Evolutionary conservation across 2,797 vertebrate genomes (phyloP).

Genomic region (Lycodopsis pacificus): DNA sequence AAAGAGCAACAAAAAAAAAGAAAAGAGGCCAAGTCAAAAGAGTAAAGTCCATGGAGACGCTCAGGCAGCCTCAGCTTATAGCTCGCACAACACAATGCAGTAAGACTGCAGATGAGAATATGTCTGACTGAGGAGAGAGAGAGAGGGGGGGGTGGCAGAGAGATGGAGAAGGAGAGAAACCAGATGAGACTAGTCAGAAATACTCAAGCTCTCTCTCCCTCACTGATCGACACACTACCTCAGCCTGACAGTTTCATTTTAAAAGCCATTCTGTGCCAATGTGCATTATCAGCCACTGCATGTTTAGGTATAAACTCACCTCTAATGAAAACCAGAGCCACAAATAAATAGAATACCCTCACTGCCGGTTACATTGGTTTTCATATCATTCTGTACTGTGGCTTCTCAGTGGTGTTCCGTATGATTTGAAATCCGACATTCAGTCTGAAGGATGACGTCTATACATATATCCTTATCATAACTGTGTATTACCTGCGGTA

Average conservation of each 20-base stretch:
- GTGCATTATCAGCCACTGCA: constrained; percentile 54
- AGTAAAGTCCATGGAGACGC: constrained; percentile 35
- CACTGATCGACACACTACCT: constrained; percentile 63
- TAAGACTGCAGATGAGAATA: constrained; percentile 71
- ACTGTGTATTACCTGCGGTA: not conserved
- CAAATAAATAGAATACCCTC: constrained; percentile 33
- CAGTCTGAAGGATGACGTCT: too few relatives aligned
- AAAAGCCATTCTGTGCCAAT: constrained; percentile 56
- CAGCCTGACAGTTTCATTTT: constrained; percentile 72
- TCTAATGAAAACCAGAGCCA: constrained; percentile 41
- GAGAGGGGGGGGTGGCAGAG: constrained; percentile 4
- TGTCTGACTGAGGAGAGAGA: constrained; percentile 35
- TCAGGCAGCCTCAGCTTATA: constrained; percentile 38
- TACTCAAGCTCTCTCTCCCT: constrained; percentile 45
- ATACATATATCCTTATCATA: not conserved
- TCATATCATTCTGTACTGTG: not conserved
- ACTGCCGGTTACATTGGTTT: not conserved
- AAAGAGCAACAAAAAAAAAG: constrained; percentile 24
- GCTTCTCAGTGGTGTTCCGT: too few relatives aligned
- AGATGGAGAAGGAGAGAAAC: constrained; percentile 62
- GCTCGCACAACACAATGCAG: constrained; percentile 62
- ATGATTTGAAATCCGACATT: too few relatives aligned
- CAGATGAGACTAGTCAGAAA: constrained; percentile 72
- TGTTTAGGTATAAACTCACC: constrained; percentile 43
- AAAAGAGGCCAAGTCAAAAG: constrained; percentile 31